Percentiles rank a stretch among this genome's conserved stretches.
phyloP scores from a whole-genome alignment of 2,888 invertebrate species.

The Notodonta ziczac region DNA sequence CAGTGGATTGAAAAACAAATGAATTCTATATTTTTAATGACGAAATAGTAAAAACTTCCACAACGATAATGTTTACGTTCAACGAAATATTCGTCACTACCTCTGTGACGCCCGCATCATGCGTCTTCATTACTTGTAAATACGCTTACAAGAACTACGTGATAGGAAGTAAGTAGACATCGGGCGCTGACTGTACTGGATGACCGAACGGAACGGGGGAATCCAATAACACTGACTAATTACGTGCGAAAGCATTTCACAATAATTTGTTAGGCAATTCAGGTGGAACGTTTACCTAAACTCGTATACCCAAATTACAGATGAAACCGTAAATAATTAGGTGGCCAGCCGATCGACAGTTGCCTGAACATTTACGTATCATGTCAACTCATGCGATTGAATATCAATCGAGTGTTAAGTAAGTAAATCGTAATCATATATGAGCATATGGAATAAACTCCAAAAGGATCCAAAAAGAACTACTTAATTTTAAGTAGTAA shows the following conservation, averaged over 20 bases:
- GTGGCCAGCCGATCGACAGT: no score
- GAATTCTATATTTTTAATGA: neutral
- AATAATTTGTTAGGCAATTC: neutral
- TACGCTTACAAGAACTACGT: constrained; percentile 20
- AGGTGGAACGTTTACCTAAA: no score
- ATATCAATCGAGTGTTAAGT: no score
- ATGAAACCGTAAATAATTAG: no score
- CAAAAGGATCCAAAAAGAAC: no score
- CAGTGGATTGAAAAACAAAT: no score
- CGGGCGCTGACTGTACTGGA: constrained; percentile 18
- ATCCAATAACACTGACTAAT: constrained; percentile 5
- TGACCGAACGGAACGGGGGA: constrained; percentile 14
- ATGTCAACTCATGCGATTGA: no score
- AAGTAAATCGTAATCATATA: no score
- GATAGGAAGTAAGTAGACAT: constrained; percentile 17
- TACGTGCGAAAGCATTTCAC: neutral
- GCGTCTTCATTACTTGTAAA: constrained; percentile 17
- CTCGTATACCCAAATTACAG: no score
- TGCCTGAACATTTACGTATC: no score
- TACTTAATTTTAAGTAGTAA: no score
- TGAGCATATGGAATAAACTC: no score
- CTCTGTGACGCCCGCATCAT: constrained; percentile 22
- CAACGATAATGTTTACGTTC: constrained; percentile 15
- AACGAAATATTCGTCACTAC: constrained; percentile 22
- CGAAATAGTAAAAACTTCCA: constrained; percentile 15